Percentiles rank a stretch among this genome's conserved stretches.
phyloP scores from a whole-genome alignment of 2,888 invertebrate genomes.

The Harpalus rubripes region DNA sequence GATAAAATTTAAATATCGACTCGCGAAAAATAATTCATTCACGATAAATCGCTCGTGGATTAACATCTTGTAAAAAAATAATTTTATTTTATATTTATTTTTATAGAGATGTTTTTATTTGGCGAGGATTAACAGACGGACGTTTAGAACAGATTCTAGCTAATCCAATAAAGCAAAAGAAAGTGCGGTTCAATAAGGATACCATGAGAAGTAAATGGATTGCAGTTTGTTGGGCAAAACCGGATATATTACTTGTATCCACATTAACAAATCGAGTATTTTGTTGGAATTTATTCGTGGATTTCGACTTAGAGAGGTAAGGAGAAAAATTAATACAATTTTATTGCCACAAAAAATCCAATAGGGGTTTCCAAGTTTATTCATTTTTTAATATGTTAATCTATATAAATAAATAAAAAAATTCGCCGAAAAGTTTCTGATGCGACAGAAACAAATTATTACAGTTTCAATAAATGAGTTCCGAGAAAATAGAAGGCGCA shows the following conservation, averaged over 20 bases:
- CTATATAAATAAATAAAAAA: too few species aligned
- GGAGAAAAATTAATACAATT: neutral
- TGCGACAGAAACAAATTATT: too few species aligned
- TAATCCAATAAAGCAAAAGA: conserved; percentile 72
- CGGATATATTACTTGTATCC: conserved; percentile 80
- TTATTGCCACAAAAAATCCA: too few species aligned
- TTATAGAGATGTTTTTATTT: conserved; percentile 81
- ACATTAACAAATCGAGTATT: conserved; percentile 83
- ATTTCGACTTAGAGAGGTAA: conserved; percentile 29
- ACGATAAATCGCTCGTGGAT: too few species aligned
- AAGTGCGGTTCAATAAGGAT: conserved; percentile 69
- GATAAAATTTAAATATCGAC: too few species aligned
- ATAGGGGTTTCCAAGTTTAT: too few species aligned
- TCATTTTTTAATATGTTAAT: too few species aligned
- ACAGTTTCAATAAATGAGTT: too few species aligned
- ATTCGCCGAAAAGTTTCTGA: too few species aligned
- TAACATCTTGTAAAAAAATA: too few species aligned
- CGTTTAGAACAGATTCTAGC: conserved; percentile 76
- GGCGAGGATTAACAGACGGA: conserved; percentile 83
- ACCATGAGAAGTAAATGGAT: conserved; percentile 74
- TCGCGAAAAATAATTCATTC: too few species aligned
- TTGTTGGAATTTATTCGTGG: conserved; percentile 79
- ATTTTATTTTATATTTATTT: conserved; percentile 65
- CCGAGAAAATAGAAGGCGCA: too few species aligned
- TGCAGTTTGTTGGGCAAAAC: conserved; percentile 81